These are phyloP conservation scores for Amblyjoppa fuscipennis DNA, from an alignment of 2,888 invertebrate species.

Conservation along the genomic window DNA sequence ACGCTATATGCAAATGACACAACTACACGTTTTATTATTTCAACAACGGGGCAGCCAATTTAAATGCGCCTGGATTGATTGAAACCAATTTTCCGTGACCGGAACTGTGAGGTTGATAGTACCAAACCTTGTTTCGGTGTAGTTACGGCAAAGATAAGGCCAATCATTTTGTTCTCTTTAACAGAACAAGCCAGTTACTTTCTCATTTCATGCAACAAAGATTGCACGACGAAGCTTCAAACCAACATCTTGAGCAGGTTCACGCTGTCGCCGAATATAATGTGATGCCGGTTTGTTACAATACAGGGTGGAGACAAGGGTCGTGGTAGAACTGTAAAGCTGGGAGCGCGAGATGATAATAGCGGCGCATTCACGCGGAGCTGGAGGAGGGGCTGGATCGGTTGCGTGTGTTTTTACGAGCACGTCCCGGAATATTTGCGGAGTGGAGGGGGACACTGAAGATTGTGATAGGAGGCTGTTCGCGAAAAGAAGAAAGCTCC, in stretches of 20 bases:
- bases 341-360: slow-evolving; percentile 45
- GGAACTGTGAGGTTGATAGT: too few relatives aligned
- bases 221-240: slow-evolving; percentile 37
- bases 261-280: slow-evolving; percentile 22
- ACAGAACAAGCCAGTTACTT: not conserved
- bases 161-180: not conserved
- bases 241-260: slow-evolving; percentile 25
- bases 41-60: too few relatives aligned
- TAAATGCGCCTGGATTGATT: too few relatives aligned
- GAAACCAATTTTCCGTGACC: too few relatives aligned
- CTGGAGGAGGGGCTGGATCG: slow-evolving; percentile 60
- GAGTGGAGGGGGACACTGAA: slow-evolving; percentile 20
- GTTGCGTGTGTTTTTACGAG: slow-evolving; percentile 70
- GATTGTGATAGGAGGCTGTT: slow-evolving; percentile 53
- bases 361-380: slow-evolving; percentile 20
- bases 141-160: too few relatives aligned
- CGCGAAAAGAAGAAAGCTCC: slow-evolving; percentile 54
- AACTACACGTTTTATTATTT: too few relatives aligned
- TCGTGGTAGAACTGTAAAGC: slow-evolving; percentile 39
- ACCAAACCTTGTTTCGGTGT: too few relatives aligned
- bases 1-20: too few relatives aligned
- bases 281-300: slow-evolving; percentile 61
- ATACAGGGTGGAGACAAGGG: slow-evolving; percentile 45
- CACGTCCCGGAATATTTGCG: slow-evolving; percentile 66
- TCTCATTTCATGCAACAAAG: slow-evolving; percentile 22